Evolutionary conservation across 64 coral and sea anemone species (phyloP).

Genomic region (Montipora capricornis): DNA sequence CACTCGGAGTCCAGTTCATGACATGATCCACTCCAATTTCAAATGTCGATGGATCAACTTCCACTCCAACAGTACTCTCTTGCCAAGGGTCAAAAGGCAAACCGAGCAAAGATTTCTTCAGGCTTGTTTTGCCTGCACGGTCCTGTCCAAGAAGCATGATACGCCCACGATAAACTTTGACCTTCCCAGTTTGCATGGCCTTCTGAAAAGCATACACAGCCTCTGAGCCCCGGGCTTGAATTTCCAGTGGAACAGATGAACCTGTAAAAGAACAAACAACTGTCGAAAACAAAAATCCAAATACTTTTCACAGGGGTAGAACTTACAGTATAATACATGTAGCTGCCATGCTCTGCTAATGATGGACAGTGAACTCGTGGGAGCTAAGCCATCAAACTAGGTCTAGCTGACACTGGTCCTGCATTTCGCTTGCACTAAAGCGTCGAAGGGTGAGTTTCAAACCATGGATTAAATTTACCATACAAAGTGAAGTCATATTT

Average conservation of each 20-base stretch:
- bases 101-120: conserved; percentile 71
- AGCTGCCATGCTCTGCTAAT: too few species aligned
- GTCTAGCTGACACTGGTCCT: too few species aligned
- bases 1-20: conserved; percentile 26
- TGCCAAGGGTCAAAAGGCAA: conserved; percentile 47
- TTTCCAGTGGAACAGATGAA: neutral
- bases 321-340: too few species aligned
- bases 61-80: conserved; percentile 59
- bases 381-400: too few species aligned
- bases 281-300: too few species aligned
- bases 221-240: conserved; percentile 10
- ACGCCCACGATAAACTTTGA: conserved; percentile 50
- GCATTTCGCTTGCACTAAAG: too few species aligned
- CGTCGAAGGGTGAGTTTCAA: too few species aligned
- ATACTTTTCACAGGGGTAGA: too few species aligned
- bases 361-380: too few species aligned
- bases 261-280: neutral
- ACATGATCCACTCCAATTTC: conserved; percentile 48
- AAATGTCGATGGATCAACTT: conserved; percentile 60
- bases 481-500: too few species aligned
- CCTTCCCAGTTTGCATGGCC: conserved; percentile 39
- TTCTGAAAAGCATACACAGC: conserved; percentile 48
- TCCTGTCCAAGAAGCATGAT: conserved; percentile 72
- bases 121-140: conserved; percentile 69
- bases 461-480: too few species aligned